These are phyloP conservation scores for Stegastes partitus DNA, from an alignment of 2,113 vertebrate genomes.

Conservation along the genomic window DNA sequence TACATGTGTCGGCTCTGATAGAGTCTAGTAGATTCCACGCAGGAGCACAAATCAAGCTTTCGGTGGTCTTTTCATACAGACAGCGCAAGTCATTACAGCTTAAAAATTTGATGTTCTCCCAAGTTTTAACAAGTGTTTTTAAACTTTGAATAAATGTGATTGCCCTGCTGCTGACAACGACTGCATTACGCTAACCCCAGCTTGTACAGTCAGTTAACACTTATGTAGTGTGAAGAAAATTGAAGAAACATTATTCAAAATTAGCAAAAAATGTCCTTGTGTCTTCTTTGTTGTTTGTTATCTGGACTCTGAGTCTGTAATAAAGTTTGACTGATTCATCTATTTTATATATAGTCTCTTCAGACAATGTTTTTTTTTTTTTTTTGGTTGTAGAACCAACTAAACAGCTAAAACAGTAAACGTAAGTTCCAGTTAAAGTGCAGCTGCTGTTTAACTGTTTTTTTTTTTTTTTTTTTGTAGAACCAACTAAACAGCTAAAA, in stretches of 20 bases:
- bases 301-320: too few species aligned
- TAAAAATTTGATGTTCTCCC: neutral
- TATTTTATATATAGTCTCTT: too few species aligned
- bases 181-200: neutral
- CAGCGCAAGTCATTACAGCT: neutral
- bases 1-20: too few species aligned
- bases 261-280: neutral
- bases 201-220: neutral
- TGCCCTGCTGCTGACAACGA: neutral
- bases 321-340: too few species aligned
- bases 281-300: too few species aligned
- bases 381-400: neutral
- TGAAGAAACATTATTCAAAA: neutral
- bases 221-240: too few species aligned
- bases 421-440: neutral
- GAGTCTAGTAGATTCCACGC: too few species aligned
- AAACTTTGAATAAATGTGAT: neutral
- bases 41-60: too few species aligned
- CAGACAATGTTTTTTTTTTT: neutral
- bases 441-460: too few species aligned
- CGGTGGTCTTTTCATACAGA: too few species aligned
- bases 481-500: neutral
- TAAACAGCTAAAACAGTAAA: neutral
- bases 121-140: neutral
- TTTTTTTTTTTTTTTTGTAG: neutral